Evolutionary conservation across 2,797 vertebrate genomes (phyloP), one percentile per base, ranked within the genome.

Genomic region (Anomalospiza imberbis): DNA sequence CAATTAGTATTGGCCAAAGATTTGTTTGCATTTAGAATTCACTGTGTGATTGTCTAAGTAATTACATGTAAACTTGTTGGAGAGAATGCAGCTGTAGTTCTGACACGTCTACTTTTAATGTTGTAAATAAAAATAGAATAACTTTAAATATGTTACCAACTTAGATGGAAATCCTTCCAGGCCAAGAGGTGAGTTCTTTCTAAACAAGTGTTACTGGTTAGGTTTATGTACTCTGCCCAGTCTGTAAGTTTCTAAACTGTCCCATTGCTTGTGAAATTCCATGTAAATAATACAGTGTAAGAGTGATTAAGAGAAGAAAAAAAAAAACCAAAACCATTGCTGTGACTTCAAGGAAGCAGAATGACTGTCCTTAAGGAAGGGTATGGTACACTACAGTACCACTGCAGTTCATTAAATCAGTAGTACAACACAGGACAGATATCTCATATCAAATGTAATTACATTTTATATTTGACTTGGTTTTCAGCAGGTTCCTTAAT

Each of bases 271-370:
- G 42, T 89, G 65, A 57, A 76, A n/a, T 31, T 15, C 16, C 4
- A 4, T 15, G 7, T 13, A 28, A 68, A 22, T 53, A 63, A 77
- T 4, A 3, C 15, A 7, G 14, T 22, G 20, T 44, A n/a, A 38
- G 17, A 61, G 10, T 13, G 9, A 22, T 54, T 7, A 36, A 36
- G 48, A 15, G 40, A 9, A 48, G 60, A 61, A 38, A 38, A 38
- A 38, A 38, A 54, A 6, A 7, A 0, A n/a, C n/a, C n/a, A n/a
- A n/a, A n/a, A n/a, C n/a, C 17, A 42, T 42, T 34, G 4, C 58
- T 50, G 48, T 50, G 60, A 22, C 14, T 72, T 34, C 12, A 65
- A 28, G 29, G 26, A 57, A 42, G 18, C 32, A 42, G 76, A 61
- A 42, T 9, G 32, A 24, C 4, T 2, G 5, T 34, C 15, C 18